Base-by-base conservation (phyloP, 2,113 vertebrate genomes). In the Platichthys stellatus region DNA sequence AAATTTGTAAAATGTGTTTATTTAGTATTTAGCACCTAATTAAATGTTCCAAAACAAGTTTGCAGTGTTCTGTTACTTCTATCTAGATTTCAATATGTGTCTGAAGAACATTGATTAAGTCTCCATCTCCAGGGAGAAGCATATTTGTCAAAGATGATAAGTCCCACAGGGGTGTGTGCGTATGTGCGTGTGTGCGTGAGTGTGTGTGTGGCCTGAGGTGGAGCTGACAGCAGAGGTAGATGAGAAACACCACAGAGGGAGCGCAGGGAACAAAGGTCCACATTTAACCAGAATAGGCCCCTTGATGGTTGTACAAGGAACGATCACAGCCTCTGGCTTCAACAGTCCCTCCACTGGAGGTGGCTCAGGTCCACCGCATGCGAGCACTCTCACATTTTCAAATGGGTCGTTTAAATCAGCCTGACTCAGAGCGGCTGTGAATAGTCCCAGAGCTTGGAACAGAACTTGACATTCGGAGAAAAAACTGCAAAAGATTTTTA, bases 101-200 rank as follows among this genome's bases (percentile, higher is more conserved):
- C 60, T 62, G 28, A 53, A 71, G 68, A 80, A 81, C 26, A 26
- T 53, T 84, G 70, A 86, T 86, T 80, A 71, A 38, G 3, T 58
- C 59, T 79, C 63, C 63, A 58, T 77, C 88, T 86, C 81, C 53
- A 64, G 75, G 57, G 89, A 78, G 11, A 1, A 74, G 57, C 23
- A 17, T 84, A 69, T 64, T 66, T 77, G 53, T 28, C 38, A 82
- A 47, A 73, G 5, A 40, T 66, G 64, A 90, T 86, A 77, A 76
- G 76, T 86, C 90, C 81, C 78, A 53, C 20, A 24, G 72, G 86
- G 71, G 75, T 47, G 63, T 35, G 26, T 35, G 24, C 6, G 54
- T 23, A 21, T 3, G 21, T 23, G 24, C 6, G 54, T 23, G 54
- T 3, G 21, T 23, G 54, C 23, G 11, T 24, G 87, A 74, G 74